A percentile compares a stretch with the other conserved stretches of the same genome.
Evolutionary conservation across 2,797 vertebrate genomes (phyloP).

Genomic region (Enteromius paludinosus): DNA sequence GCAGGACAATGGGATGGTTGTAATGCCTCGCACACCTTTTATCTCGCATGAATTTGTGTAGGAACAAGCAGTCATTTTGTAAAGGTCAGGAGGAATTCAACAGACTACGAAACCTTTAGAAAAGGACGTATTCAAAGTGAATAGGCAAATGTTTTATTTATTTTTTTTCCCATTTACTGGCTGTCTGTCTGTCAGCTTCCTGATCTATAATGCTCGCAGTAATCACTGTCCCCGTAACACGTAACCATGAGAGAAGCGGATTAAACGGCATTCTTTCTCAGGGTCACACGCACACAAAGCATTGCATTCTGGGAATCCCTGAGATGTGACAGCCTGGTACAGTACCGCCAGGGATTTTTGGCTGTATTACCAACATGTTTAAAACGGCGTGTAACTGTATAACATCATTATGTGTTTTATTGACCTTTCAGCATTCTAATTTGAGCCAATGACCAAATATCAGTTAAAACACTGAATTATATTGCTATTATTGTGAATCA

Average conservation of each 20-base stretch:
- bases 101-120: conserved; percentile 6
- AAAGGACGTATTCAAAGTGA: conserved; percentile 33
- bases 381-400: background rate
- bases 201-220: background rate
- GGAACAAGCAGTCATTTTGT: conserved; percentile 1
- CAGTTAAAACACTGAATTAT: background rate
- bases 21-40: conserved; percentile 18
- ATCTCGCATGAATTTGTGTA: conserved; percentile 23
- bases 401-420: background rate
- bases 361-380: background rate
- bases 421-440: background rate
- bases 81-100: conserved; percentile 24
- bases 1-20: conserved; percentile 7
- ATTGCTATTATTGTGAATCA: background rate
- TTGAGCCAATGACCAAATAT: background rate
- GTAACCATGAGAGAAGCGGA: conserved; percentile 56
- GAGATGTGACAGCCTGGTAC: conserved; percentile 35
- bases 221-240: background rate
- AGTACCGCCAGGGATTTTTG: conserved; percentile 7
- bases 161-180: background rate
- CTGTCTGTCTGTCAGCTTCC: conserved; percentile 12
- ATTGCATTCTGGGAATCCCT: conserved; percentile 72
- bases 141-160: conserved; percentile 22
- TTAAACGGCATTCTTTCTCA: conserved; percentile 71
- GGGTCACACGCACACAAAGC: conserved; percentile 73